These are phyloP conservation scores for Magallana nippona DNA, from an alignment of 2,888 invertebrate genomes.

Conservation along the genomic window DNA sequence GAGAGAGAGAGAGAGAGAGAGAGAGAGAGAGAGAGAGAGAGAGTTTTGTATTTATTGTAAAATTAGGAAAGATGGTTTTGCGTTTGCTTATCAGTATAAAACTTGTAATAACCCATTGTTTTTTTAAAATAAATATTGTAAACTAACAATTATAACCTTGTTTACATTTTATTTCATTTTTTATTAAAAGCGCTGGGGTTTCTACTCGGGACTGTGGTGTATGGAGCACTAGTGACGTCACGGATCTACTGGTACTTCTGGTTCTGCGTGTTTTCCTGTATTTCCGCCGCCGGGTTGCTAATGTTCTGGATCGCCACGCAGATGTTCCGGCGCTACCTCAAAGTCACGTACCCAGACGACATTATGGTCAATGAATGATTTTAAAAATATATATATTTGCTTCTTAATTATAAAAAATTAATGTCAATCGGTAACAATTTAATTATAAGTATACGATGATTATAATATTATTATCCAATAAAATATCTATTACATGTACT, in stretches of 20 bases:
- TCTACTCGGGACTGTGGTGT: not conserved
- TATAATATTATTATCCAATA: no score
- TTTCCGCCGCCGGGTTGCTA: not conserved
- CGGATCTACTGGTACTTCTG: slow-evolving; percentile 14
- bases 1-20: no score
- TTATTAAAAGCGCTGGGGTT: not conserved
- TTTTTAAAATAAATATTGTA: not conserved
- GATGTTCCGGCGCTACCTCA: slow-evolving; percentile 18
- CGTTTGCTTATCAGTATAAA: no score
- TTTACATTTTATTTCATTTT: not conserved
- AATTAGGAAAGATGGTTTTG: no score
- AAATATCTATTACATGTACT: no score
- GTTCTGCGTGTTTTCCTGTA: slow-evolving; percentile 16
- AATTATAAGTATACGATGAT: no score
- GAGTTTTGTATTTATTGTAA: no score
- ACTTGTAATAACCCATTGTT: not conserved
- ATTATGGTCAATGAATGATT: slow-evolving; percentile 9
- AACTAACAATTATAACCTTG: no score
- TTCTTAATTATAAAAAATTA: no score
- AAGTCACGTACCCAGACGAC: slow-evolving; percentile 14
- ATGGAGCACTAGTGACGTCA: slow-evolving; percentile 13
- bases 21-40: no score
- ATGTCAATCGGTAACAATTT: no score
- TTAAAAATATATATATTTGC: no score
- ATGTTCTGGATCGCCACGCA: slow-evolving; percentile 17